These are phyloP conservation scores for Camponotus vicinus DNA, from an alignment of 1,140 invertebrate species.

Conservation along the genomic window DNA sequence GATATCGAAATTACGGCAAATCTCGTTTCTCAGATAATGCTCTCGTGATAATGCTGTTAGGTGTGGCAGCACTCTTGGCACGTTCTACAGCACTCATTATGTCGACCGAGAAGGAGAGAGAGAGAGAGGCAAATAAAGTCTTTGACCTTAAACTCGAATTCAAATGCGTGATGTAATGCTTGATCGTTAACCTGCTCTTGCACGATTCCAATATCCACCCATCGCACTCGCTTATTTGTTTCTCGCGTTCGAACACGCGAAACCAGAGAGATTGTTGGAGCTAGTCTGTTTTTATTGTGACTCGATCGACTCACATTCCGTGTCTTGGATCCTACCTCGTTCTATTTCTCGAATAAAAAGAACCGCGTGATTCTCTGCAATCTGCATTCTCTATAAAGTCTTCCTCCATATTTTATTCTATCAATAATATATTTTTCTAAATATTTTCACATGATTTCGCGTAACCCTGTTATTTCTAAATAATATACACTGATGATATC, in stretches of 20 bases:
- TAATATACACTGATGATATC: no score
- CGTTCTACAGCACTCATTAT: conserved; percentile 20
- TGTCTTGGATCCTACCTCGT: not conserved
- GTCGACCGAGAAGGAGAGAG: not conserved
- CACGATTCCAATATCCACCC: conserved; percentile 35
- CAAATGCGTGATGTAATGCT: conserved; percentile 41
- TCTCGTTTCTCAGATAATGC: conserved; percentile 26
- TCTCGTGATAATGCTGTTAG: conserved; percentile 29
- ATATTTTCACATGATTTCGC: not conserved
- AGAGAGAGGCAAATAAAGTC: conserved; percentile 41
- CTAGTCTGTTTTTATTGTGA: conserved; percentile 24
- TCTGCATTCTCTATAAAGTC: not conserved
- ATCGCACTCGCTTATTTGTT: not conserved
- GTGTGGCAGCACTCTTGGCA: conserved; percentile 13
- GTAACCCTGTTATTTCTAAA: no score
- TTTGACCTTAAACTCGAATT: conserved; percentile 59
- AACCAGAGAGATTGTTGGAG: not conserved
- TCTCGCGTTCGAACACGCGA: conserved; percentile 37
- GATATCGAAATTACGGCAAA: not conserved
- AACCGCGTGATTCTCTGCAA: not conserved
- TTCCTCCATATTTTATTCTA: no score
- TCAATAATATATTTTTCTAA: not conserved
- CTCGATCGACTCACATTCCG: conserved; percentile 16
- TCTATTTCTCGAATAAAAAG: not conserved
- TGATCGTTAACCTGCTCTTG: conserved; percentile 47